Evolutionary conservation across 2,113 vertebrate species (phyloP).

Genomic region (Dryoscopus gambensis): DNA sequence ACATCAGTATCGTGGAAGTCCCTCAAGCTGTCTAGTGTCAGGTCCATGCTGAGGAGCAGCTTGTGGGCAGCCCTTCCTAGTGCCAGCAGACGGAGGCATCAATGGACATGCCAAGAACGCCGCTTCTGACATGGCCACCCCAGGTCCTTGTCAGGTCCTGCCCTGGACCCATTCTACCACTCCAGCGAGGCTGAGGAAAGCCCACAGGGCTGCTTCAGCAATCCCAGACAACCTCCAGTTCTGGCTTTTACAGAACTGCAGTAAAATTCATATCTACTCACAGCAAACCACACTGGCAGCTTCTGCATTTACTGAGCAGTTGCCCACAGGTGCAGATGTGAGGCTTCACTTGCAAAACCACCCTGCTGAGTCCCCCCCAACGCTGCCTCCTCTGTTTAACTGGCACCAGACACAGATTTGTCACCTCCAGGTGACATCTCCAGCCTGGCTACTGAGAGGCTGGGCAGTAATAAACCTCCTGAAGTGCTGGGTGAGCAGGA

Average conservation of each 20-base stretch:
- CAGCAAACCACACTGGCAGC: not conserved
- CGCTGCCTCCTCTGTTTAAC: accelerated
- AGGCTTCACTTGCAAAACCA: not conserved
- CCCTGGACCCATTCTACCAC: not conserved
- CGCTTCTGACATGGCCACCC: accelerated
- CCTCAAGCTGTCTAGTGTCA: not conserved
- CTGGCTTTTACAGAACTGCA: not conserved
- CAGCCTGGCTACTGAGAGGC: not conserved
- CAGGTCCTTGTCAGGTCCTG: not conserved
- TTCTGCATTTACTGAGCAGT: not conserved
- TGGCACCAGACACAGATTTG: not conserved
- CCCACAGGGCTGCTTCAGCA: not conserved
- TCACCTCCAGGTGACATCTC: not conserved
- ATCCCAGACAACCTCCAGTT: not conserved
- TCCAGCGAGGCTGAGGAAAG: accelerated
- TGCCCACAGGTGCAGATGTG: not conserved
- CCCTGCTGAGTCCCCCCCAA: not conserved
- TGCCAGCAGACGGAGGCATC: accelerated
- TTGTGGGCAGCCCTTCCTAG: not conserved
- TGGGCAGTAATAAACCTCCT: not conserved
- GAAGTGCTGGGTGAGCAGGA: not conserved
- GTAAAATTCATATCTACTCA: not conserved
- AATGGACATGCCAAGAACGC: accelerated
- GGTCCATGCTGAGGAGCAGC: not conserved
- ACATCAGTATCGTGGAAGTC: not conserved